Percentiles rank a stretch among this genome's conserved stretches.
phyloP scores from a whole-genome alignment of 2,888 invertebrate genomes.

The Sarcophaga subvicina region DNA sequence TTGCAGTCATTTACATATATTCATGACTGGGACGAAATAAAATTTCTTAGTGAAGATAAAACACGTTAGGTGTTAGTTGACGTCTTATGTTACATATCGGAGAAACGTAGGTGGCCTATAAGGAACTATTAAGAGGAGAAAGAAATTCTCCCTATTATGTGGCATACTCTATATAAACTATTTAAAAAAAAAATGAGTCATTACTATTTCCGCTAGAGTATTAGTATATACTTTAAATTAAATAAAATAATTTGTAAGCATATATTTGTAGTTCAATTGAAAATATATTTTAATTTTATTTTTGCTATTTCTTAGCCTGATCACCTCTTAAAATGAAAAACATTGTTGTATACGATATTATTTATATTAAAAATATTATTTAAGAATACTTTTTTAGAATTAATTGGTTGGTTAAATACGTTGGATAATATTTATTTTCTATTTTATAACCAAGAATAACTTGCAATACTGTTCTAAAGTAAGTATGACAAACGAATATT shows the following conservation, averaged over 20 bases:
- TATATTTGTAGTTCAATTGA: slow-evolving; percentile 2
- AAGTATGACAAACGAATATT: slow-evolving; percentile 21
- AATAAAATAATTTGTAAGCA: not conserved
- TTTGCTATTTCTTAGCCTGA: slow-evolving; percentile 43
- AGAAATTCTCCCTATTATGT: too few species aligned
- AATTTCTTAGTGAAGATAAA: too few species aligned
- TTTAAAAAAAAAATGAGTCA: too few species aligned
- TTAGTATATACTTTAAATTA: too few species aligned
- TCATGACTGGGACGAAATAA: too few species aligned
- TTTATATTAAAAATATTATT: not conserved
- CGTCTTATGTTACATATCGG: too few species aligned
- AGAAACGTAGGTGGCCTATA: too few species aligned
- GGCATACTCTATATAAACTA: too few species aligned
- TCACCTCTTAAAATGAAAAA: slow-evolving; percentile 44
- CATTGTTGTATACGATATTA: not conserved
- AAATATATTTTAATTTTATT: slow-evolving; percentile 22
- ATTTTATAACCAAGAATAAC: slow-evolving; percentile 20
- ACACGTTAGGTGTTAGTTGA: too few species aligned
- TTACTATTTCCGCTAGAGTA: too few species aligned
- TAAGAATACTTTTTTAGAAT: slow-evolving; percentile 36
- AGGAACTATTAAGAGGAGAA: too few species aligned
- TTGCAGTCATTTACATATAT: too few species aligned
- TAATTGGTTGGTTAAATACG: not conserved
- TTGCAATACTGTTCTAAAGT: slow-evolving; percentile 30
- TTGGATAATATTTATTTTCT: slow-evolving; percentile 2